A percentile compares a stretch with the other conserved stretches of the same genome.
Evolutionary conservation across 2,113 vertebrate species (phyloP).

Genomic region (Suricata suricatta): DNA sequence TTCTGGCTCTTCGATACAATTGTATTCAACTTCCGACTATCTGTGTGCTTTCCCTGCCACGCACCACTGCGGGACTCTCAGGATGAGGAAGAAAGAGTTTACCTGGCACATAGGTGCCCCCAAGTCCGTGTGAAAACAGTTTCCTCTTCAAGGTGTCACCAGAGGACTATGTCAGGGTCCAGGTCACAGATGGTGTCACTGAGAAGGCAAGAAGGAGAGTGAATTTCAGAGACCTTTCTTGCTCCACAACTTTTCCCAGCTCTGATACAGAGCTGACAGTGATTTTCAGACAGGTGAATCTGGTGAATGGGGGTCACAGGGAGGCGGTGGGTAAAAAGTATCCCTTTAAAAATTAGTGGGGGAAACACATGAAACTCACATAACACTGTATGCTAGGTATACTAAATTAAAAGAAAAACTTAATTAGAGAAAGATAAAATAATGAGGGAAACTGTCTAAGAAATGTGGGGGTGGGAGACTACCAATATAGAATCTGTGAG

Average conservation of each 20-base stretch:
- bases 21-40: background rate
- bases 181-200: background rate
- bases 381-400: background rate
- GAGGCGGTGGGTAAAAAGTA: background rate
- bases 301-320: background rate
- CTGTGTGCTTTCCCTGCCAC: background rate
- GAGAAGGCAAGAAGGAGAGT: background rate
- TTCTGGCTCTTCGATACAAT: background rate
- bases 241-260: background rate
- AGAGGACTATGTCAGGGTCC: background rate
- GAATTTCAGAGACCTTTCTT: background rate
- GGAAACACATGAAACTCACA: background rate
- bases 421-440: background rate
- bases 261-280: background rate
- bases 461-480: fast-evolving
- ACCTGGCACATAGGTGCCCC: background rate
- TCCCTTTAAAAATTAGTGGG: background rate
- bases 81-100: background rate
- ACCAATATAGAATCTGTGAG: background rate
- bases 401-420: background rate
- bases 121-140: background rate
- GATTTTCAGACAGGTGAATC: background rate
- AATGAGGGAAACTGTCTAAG: background rate
- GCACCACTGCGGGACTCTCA: background rate
- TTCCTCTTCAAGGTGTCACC: background rate